phyloP scores from a whole-genome alignment of 2,113 vertebrate species.

The Onychostoma macrolepis region DNA sequence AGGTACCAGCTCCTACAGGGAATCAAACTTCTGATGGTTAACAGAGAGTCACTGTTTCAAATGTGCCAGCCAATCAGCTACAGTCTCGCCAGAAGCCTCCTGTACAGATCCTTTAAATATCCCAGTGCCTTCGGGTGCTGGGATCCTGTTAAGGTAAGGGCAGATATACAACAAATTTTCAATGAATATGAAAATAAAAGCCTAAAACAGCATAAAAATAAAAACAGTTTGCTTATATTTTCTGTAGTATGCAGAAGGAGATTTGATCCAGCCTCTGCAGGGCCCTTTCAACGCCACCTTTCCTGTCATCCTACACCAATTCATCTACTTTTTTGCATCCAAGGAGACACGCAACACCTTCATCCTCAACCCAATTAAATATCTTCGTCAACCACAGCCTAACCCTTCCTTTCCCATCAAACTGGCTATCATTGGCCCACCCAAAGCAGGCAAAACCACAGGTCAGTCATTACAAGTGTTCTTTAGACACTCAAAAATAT shows the following conservation, averaged over 20 bases:
- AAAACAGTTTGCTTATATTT: neutral
- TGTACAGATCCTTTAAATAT: slow-evolving; percentile 82
- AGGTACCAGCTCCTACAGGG: slow-evolving; percentile 74
- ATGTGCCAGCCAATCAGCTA: slow-evolving; percentile 81
- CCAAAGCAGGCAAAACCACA: slow-evolving; percentile 94
- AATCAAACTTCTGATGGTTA: slow-evolving; percentile 79
- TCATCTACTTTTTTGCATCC: slow-evolving; percentile 90
- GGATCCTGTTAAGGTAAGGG: slow-evolving; percentile 80
- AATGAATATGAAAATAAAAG: neutral
- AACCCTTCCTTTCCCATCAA: slow-evolving; percentile 79
- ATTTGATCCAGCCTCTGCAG: slow-evolving; percentile 81
- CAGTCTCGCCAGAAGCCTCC: slow-evolving; percentile 80
- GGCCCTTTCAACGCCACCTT: slow-evolving; percentile 69
- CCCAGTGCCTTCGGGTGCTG: slow-evolving; percentile 86
- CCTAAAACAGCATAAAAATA: neutral
- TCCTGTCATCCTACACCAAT: slow-evolving; percentile 87
- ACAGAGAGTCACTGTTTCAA: slow-evolving; percentile 89
- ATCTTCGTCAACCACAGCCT: slow-evolving; percentile 85
- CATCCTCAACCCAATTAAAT: slow-evolving; percentile 90
- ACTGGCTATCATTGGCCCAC: slow-evolving; percentile 86
- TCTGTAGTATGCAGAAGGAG: slow-evolving; percentile 80
- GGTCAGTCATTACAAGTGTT: slow-evolving; percentile 68
- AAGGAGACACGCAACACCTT: slow-evolving; percentile 86
- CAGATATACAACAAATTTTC: neutral
- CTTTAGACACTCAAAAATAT: neutral